These are phyloP conservation scores for Calidris pygmaea DNA, from an alignment of 2,113 vertebrate species.

Conservation along the genomic window DNA sequence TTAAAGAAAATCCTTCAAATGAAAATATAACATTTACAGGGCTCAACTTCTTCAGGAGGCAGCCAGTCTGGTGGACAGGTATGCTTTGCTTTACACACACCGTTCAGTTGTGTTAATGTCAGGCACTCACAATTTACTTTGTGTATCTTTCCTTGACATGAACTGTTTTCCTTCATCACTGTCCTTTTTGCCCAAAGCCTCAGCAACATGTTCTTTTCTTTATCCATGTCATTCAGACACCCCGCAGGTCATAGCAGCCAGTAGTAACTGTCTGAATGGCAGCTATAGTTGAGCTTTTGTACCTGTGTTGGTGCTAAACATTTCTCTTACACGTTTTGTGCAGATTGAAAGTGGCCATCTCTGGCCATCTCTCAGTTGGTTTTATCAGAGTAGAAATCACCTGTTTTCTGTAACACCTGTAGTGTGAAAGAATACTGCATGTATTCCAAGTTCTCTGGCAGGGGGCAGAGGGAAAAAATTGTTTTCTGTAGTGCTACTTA, in stretches of 20 bases:
- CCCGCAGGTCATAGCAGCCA: background rate
- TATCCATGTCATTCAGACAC: background rate
- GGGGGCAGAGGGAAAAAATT: background rate
- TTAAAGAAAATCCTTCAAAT: background rate
- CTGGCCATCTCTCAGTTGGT: background rate
- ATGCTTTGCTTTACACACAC: background rate
- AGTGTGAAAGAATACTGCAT: background rate
- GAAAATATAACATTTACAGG: background rate
- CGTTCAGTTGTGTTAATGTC: background rate
- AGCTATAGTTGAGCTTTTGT: background rate
- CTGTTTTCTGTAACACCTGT: background rate
- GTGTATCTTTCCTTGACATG: background rate
- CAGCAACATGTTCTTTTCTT: background rate
- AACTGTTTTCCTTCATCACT: background rate
- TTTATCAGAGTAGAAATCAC: background rate
- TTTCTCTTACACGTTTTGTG: background rate
- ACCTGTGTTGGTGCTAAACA: background rate
- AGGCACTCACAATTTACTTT: background rate
- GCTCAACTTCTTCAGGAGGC: constrained; percentile 3
- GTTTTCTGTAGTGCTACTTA: background rate
- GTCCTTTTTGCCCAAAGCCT: background rate
- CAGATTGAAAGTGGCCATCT: background rate
- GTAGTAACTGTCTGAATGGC: background rate
- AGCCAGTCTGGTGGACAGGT: constrained; percentile 49
- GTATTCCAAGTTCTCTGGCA: background rate